phyloP scores from a whole-genome alignment of 2,797 vertebrate species.

The Molothrus ater region DNA sequence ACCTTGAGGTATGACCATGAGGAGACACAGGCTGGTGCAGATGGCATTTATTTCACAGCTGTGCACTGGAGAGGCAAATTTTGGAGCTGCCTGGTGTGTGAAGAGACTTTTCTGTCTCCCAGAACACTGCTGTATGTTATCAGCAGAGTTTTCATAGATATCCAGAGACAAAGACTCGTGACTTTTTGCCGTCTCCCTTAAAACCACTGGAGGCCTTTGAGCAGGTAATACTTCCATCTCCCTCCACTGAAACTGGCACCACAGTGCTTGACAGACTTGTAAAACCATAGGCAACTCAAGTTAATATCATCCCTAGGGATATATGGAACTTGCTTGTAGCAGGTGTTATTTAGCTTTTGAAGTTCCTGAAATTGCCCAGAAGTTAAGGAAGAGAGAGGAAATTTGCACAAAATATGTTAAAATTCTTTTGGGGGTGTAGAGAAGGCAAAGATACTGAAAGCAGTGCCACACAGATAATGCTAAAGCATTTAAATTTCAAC shows the following conservation, averaged over 20 bases:
- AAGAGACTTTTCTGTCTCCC: background rate
- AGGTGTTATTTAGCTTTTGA: constrained; percentile 3
- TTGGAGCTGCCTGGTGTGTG: background rate
- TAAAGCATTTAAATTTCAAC: background rate
- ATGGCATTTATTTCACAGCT: background rate
- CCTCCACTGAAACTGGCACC: background rate
- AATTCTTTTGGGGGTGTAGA: background rate
- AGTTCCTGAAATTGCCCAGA: background rate
- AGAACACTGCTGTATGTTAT: background rate
- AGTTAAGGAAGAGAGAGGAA: background rate
- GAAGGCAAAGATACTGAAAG: background rate
- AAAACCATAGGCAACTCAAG: background rate
- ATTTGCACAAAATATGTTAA: background rate
- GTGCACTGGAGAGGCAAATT: background rate
- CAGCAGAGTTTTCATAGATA: background rate
- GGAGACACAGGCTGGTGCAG: background rate
- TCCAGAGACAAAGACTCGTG: background rate
- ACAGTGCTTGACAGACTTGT: background rate
- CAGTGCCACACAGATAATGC: background rate
- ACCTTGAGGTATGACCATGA: background rate
- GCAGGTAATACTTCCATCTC: background rate
- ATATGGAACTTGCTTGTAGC: background rate
- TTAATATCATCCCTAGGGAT: background rate
- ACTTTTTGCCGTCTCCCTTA: background rate
- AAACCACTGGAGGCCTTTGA: background rate